Conservation (phyloP, 2,888 invertebrate species). For the Petrophora chlorosata region DNA sequence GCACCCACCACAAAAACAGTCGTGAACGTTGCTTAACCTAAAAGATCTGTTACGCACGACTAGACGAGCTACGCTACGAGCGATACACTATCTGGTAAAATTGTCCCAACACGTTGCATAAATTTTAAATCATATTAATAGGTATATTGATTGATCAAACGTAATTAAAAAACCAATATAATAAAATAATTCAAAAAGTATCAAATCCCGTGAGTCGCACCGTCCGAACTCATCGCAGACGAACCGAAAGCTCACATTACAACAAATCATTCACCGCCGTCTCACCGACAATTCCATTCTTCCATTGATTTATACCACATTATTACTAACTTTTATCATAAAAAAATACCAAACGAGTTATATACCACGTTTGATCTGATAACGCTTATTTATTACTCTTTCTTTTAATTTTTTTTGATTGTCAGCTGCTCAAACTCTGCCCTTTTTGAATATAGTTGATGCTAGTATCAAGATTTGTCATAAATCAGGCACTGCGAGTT, state of each 20-base stretch:
- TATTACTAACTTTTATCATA: conserved; percentile 78
- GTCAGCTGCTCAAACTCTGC: conserved; percentile 32
- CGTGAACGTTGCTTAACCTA: no score
- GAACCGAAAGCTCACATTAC: conserved; percentile 74
- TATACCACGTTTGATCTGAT: conserved; percentile 30
- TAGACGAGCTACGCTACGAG: no score
- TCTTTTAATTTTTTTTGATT: conserved; percentile 33
- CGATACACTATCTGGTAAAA: no score
- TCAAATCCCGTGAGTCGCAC: conserved; percentile 47
- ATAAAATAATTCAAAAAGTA: no score
- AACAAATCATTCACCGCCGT: conserved; percentile 81
- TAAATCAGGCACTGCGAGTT: conserved; percentile 12
- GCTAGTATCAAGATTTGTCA: conserved; percentile 23
- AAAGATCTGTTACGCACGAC: no score
- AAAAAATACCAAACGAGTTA: conserved; percentile 51
- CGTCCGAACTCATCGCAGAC: conserved; percentile 48
- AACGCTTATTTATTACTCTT: conserved; percentile 35
- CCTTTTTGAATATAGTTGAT: conserved; percentile 26
- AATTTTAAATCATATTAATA: no score
- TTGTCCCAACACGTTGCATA: no score
- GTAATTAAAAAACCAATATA: no score
- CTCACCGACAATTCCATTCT: conserved; percentile 78
- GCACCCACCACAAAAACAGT: no score
- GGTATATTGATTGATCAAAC: no score
- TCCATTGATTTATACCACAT: conserved; percentile 81